Percentiles rank a stretch among this genome's conserved stretches.
These are phyloP conservation scores for Nasonia vitripennis DNA, from an alignment of 1,140 invertebrate genomes.

Conservation along the genomic window DNA sequence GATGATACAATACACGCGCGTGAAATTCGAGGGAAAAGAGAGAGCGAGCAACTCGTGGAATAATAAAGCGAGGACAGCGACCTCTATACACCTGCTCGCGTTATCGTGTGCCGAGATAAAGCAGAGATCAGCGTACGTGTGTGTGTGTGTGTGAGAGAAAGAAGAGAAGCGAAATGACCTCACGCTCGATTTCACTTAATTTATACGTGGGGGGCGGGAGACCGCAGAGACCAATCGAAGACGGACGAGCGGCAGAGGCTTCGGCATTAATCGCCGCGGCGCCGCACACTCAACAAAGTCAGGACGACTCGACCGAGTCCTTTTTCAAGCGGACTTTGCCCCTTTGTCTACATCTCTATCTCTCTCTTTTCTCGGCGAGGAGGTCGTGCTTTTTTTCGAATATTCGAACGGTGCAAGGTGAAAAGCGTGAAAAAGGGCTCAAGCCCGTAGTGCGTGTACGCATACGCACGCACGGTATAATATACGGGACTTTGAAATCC, in stretches of 20 bases:
- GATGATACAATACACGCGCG: too few relatives aligned
- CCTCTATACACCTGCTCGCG: constrained; percentile 45
- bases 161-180: background rate
- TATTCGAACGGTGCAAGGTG: background rate
- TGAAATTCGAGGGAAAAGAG: too few relatives aligned
- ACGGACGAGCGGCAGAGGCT: constrained; percentile 45
- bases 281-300: constrained; percentile 71
- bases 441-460: background rate
- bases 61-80: constrained; percentile 54
- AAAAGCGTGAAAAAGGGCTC: background rate
- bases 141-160: too few relatives aligned
- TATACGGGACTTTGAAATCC: constrained; percentile 67
- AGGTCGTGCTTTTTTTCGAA: constrained; percentile 56
- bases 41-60: too few relatives aligned
- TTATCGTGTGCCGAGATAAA: constrained; percentile 57
- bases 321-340: constrained; percentile 41
- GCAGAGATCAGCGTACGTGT: background rate
- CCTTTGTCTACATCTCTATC: background rate
- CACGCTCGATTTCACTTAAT: constrained; percentile 33
- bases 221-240: constrained; percentile 33
- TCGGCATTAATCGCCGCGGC: constrained; percentile 65
- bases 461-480: constrained; percentile 43
- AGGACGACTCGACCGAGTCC: constrained; percentile 53
- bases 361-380: constrained; percentile 20
- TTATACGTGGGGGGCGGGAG: background rate